Percentiles rank a stretch among this genome's conserved stretches.
Evolutionary conservation across 1,140 invertebrate genomes (phyloP).

Genomic region (Berghia stephanieae): DNA sequence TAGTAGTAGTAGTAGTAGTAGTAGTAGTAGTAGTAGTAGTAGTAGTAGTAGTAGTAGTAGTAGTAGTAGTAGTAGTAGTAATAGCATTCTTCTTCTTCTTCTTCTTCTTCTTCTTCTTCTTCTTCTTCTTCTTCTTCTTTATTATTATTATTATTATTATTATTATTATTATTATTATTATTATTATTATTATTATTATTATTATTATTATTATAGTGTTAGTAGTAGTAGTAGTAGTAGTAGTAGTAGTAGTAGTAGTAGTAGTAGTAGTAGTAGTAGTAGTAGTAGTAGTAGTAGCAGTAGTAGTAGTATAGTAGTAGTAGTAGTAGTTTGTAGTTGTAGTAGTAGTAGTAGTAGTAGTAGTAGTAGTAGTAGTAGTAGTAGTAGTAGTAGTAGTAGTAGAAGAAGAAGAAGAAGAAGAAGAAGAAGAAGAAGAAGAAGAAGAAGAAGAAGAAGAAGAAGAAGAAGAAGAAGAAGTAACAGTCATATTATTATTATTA

Average conservation of each 20-base stretch:
- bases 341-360: background rate
- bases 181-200: background rate
- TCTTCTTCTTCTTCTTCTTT: background rate
- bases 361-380: background rate
- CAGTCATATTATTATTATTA: background rate
- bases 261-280: background rate
- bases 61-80: too few relatives aligned
- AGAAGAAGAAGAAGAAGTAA: background rate
- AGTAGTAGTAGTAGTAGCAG: too few relatives aligned
- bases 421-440: background rate
- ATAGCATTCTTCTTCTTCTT: background rate
- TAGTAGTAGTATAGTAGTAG: background rate
- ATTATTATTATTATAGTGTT: background rate
- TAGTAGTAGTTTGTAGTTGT: too few relatives aligned
- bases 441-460: background rate
- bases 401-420: background rate
- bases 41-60: too few relatives aligned
- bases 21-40: too few relatives aligned
- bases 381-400: background rate
- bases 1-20: too few relatives aligned
- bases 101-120: background rate
- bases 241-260: background rate
- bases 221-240: background rate
- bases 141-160: background rate
- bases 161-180: background rate